A percentile compares a stretch with the other conserved stretches of the same genome.
These are phyloP conservation scores for Semnornis frantzii DNA, from an alignment of 2,113 vertebrate species.

Conservation along the genomic window DNA sequence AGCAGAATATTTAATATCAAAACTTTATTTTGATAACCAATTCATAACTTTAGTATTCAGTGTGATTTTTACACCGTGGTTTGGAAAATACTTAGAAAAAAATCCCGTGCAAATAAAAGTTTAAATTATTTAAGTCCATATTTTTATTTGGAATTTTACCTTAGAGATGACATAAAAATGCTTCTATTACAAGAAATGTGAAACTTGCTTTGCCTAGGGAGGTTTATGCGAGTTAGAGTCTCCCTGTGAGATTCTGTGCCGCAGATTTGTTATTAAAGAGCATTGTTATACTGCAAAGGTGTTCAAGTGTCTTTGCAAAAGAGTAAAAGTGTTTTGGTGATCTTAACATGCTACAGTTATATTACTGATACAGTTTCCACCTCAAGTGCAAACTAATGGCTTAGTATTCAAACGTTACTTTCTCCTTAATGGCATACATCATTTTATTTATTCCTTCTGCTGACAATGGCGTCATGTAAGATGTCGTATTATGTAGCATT, in stretches of 20 bases:
- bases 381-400: not conserved
- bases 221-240: not conserved
- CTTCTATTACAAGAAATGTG: not conserved
- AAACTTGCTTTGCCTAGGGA: not conserved
- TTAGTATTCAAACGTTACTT: not conserved
- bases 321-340: not conserved
- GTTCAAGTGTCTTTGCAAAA: not conserved
- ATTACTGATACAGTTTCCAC: not conserved
- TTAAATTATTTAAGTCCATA: fast-evolving
- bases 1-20: not conserved
- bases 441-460: not conserved
- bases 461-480: not conserved
- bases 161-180: not conserved
- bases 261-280: not conserved
- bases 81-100: not conserved
- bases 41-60: not conserved
- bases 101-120: not conserved
- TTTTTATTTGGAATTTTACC: not conserved
- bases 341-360: not conserved
- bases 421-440: not conserved
- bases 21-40: not conserved
- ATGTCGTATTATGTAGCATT: not conserved
- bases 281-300: not conserved
- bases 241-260: not conserved
- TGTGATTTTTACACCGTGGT: not conserved